Percentiles rank a stretch among this genome's conserved stretches.
Evolutionary conservation across 2,113 vertebrate species (phyloP).

Genomic region (Lagenorhynchus albirostris): DNA sequence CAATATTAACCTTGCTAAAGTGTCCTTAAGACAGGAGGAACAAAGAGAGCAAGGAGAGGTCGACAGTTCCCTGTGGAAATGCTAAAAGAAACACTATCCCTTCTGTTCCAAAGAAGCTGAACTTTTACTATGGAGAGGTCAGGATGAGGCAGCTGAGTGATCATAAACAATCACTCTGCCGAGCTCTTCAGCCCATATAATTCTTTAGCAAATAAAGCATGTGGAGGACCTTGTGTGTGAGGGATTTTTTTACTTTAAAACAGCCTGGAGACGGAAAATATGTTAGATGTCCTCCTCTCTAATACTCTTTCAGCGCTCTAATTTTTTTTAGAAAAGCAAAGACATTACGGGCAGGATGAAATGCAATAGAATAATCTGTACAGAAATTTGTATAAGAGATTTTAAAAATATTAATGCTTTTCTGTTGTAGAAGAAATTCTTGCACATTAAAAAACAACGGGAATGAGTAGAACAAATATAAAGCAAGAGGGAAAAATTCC

Average conservation of each 20-base stretch:
- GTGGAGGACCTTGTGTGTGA: neutral
- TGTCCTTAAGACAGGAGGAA: neutral
- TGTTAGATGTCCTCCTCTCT: neutral
- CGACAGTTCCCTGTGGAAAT: neutral
- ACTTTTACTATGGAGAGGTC: neutral
- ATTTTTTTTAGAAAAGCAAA: neutral
- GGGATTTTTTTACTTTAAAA: neutral
- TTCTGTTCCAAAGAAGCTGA: neutral
- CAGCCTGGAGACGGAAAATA: neutral
- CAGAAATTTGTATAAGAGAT: neutral
- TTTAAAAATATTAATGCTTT: neutral
- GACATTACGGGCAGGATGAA: neutral
- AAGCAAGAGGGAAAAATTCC: neutral
- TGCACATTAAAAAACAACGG: neutral
- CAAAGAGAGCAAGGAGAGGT: slow-evolving; percentile 3
- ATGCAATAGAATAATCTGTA: neutral
- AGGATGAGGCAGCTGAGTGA: neutral
- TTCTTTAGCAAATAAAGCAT: slow-evolving; percentile 30
- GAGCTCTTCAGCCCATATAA: neutral
- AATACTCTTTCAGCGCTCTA: neutral
- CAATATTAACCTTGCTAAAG: slow-evolving; percentile 22
- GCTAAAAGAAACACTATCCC: neutral
- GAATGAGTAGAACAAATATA: neutral
- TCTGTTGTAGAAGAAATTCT: neutral
- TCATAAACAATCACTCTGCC: neutral